A percentile compares a stretch with the other conserved stretches of the same genome.
phyloP scores from a whole-genome alignment of 2,797 vertebrate genomes.

The Crax fasciolata region DNA sequence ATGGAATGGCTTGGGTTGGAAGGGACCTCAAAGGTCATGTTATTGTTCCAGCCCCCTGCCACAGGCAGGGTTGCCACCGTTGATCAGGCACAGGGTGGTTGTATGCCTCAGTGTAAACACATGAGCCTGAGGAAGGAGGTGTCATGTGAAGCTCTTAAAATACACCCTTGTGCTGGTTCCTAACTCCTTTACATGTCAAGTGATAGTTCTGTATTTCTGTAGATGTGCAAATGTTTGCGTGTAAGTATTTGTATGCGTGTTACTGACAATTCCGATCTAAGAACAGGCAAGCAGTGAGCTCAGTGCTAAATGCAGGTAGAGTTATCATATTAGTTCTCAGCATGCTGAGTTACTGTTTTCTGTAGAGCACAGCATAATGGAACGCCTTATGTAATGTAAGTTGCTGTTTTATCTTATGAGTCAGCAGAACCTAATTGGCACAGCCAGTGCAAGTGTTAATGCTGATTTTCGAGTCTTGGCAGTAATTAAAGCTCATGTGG shows the following conservation, averaged over 20 bases:
- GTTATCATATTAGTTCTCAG: not conserved
- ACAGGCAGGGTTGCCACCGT: no score
- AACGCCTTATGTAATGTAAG: not conserved
- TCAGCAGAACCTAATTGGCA: not conserved
- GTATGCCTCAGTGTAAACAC: not conserved
- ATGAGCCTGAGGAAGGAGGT: not conserved
- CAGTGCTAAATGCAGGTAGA: not conserved
- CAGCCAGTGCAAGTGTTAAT: not conserved
- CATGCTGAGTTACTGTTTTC: not conserved
- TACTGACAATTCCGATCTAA: not conserved
- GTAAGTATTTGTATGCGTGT: not conserved
- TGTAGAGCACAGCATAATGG: no score
- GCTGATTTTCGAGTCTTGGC: not conserved
- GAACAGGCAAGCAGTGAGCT: not conserved
- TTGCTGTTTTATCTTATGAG: not conserved
- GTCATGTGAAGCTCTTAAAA: not conserved
- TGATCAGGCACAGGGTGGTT: no score
- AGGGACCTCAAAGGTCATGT: no score
- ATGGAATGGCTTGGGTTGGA: no score
- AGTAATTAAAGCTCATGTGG: not conserved
- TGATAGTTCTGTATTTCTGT: not conserved
- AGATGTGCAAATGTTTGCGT: not conserved
- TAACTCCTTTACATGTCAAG: not conserved
- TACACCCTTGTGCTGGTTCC: rapidly evolving
- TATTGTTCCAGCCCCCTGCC: no score